Percentiles rank a stretch among this genome's conserved stretches.
Evolutionary conservation across 2,113 vertebrate genomes (phyloP).

Genomic region (Ophthalmolycus amberensis): DNA sequence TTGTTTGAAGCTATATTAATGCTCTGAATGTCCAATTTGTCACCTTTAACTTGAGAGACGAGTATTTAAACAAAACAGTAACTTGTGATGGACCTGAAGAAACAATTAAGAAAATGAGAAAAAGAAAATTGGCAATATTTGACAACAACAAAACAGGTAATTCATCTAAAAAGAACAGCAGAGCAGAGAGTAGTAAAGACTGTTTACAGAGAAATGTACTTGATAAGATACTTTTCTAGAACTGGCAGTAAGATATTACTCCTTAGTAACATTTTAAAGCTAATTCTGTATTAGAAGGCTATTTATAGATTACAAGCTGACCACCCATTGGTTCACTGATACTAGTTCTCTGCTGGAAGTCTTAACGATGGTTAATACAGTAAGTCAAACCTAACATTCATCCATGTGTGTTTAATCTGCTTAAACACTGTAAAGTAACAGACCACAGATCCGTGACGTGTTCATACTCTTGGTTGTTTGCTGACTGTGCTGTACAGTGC

Average conservation of each 20-base stretch:
- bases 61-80: neutral
- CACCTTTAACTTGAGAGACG: neutral
- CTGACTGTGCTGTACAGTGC: conserved; percentile 25
- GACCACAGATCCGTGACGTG: neutral
- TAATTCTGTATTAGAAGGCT: neutral
- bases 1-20: no score
- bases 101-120: neutral
- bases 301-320: neutral
- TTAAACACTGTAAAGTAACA: neutral
- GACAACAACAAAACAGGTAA: no score
- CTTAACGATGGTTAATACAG: neutral
- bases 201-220: neutral
- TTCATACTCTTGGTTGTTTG: neutral
- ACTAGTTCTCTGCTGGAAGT: neutral
- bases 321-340: neutral
- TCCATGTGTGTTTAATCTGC: neutral
- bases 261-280: neutral
- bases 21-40: no score
- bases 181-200: neutral
- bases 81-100: neutral
- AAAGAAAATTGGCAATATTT: neutral
- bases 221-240: neutral
- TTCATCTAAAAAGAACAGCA: no score
- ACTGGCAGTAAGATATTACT: no score
- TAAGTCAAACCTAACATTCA: neutral